These are phyloP conservation scores for Hydrophis major DNA, from an alignment of 2,797 vertebrate genomes.

Conservation along the genomic window DNA sequence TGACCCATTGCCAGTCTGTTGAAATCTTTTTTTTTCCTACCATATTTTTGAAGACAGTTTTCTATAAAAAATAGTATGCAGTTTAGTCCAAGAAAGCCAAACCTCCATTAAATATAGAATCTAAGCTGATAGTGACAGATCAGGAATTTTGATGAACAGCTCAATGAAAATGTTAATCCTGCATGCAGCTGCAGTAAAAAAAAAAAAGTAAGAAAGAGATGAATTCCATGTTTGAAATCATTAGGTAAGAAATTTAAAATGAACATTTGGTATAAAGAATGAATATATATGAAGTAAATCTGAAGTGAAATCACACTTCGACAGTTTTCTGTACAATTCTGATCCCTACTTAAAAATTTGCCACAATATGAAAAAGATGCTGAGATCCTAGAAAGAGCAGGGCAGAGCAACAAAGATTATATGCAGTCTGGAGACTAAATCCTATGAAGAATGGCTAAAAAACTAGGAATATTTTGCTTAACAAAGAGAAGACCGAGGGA, in stretches of 20 bases:
- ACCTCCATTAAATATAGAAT: not conserved
- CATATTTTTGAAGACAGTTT: not conserved
- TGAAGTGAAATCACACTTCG: not conserved
- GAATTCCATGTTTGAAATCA: not conserved
- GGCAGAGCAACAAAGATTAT: not conserved
- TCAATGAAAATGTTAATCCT: not conserved
- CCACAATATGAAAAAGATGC: not conserved
- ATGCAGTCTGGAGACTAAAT: not conserved
- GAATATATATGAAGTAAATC: not conserved
- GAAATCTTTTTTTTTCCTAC: not conserved
- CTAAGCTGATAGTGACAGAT: not conserved
- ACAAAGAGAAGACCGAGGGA: not conserved
- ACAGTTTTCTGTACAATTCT: not conserved
- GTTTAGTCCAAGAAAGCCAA: not conserved
- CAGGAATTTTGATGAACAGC: not conserved
- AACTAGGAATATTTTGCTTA: not conserved
- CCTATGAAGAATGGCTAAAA: not conserved
- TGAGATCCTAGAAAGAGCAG: not conserved
- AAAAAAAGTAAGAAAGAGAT: not conserved
- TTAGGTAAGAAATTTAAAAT: not conserved
- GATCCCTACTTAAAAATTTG: not conserved
- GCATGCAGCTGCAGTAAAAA: not conserved
- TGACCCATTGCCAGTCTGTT: not conserved
- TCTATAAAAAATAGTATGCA: not conserved
- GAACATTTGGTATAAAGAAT: not conserved